Conservation (phyloP, 1,140 invertebrate species). For the Neomicropteryx cornuta region DNA sequence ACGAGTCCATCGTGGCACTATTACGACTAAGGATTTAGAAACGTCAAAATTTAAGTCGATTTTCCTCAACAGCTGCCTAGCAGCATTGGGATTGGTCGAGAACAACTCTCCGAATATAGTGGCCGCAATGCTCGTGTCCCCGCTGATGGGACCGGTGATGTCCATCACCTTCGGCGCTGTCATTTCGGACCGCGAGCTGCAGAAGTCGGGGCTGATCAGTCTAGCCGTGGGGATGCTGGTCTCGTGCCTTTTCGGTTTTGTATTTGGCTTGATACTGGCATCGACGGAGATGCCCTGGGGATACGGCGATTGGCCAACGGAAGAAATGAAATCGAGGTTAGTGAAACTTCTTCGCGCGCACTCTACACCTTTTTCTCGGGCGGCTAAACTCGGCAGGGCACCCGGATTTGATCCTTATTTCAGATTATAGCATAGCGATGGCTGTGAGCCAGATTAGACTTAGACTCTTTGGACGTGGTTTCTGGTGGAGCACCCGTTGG, state of each 20-base stretch:
- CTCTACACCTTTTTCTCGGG: slow-evolving; percentile 5
- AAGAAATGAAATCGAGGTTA: slow-evolving; percentile 69
- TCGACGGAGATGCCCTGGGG: slow-evolving; percentile 67
- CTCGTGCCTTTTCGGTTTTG: slow-evolving; percentile 65
- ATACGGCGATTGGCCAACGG: slow-evolving; percentile 65
- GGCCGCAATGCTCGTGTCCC: slow-evolving; percentile 79
- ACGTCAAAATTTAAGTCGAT: too few relatives aligned
- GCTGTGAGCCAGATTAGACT: too few relatives aligned
- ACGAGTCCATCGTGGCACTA: too few relatives aligned
- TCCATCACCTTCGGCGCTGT: slow-evolving; percentile 74
- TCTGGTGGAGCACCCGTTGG: too few relatives aligned
- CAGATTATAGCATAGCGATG: too few relatives aligned
- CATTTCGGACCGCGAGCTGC: slow-evolving; percentile 55
- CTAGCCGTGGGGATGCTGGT: slow-evolving; percentile 58
- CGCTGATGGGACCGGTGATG: slow-evolving; percentile 81
- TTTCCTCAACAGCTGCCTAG: slow-evolving; percentile 33
- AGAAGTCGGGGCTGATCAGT: slow-evolving; percentile 54
- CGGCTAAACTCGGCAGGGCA: too few relatives aligned
- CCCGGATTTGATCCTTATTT: too few relatives aligned
- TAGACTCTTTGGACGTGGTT: too few relatives aligned
- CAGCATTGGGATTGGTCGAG: slow-evolving; percentile 46
- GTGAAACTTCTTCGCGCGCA: slow-evolving; percentile 3
- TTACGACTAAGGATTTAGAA: too few relatives aligned
- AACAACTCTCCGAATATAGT: slow-evolving; percentile 68
- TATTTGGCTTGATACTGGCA: slow-evolving; percentile 65